These are phyloP conservation scores for Eupithecia inturbata DNA, from an alignment of 2,888 invertebrate species.

Conservation along the genomic window DNA sequence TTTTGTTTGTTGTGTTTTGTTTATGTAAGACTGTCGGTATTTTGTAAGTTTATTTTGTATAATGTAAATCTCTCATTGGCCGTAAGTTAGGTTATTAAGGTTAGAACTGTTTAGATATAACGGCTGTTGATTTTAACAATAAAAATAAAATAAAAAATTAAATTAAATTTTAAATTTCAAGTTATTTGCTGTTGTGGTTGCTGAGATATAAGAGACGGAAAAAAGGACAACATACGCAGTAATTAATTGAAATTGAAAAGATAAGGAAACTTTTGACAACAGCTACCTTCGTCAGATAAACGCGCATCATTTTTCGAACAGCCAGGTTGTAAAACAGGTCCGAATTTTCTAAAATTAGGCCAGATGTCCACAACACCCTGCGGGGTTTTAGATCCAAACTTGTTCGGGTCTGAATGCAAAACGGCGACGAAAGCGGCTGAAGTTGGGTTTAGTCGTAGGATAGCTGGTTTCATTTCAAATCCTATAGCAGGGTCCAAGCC, in stretches of 20 bases:
- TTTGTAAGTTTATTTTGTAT: too few species aligned
- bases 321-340: slow-evolving; percentile 67
- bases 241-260: slow-evolving; percentile 1
- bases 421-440: slow-evolving; percentile 67
- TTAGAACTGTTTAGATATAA: too few species aligned
- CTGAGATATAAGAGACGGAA: too few species aligned
- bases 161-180: too few species aligned
- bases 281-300: slow-evolving; percentile 66
- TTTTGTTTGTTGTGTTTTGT: too few species aligned
- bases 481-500: slow-evolving; percentile 72
- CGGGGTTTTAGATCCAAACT: slow-evolving; percentile 61
- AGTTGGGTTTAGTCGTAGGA: slow-evolving; percentile 54
- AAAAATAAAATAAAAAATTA: too few species aligned
- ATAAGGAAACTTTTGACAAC: neutral
- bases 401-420: slow-evolving; percentile 71
- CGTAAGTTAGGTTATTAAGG: too few species aligned
- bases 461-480: slow-evolving; percentile 60
- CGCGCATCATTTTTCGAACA: slow-evolving; percentile 54
- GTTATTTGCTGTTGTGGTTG: too few species aligned
- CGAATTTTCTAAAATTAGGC: slow-evolving; percentile 67
- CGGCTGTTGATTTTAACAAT: too few species aligned
- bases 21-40: too few species aligned
- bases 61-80: too few species aligned
- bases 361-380: slow-evolving; percentile 74
- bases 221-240: neutral